phyloP scores from a whole-genome alignment of 2,113 vertebrate species.

The Vombatus ursinus region DNA sequence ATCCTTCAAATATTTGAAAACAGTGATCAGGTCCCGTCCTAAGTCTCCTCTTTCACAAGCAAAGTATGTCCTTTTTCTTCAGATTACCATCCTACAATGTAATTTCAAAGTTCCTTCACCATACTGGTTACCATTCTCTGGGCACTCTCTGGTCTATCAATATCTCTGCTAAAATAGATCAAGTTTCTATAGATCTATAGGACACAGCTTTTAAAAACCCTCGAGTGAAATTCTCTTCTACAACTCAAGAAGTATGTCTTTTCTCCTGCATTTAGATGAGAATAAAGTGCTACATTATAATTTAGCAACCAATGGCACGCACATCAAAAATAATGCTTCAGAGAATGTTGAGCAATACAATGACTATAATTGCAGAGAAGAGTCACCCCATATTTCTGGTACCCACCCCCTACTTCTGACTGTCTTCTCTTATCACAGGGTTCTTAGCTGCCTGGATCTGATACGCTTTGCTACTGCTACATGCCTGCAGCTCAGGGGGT shows the following conservation, averaged over 20 bases:
- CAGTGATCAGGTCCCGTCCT: neutral
- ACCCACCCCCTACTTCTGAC: neutral
- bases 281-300: neutral
- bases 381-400: neutral
- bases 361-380: neutral
- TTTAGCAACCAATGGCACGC: neutral
- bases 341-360: neutral
- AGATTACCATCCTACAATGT: neutral
- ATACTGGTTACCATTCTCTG: neutral
- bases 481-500: neutral
- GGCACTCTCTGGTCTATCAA: neutral
- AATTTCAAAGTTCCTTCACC: neutral
- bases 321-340: neutral
- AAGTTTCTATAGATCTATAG: neutral
- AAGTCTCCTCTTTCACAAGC: neutral
- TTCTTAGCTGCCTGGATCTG: neutral
- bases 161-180: neutral
- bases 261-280: neutral
- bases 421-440: neutral
- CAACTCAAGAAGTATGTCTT: neutral
- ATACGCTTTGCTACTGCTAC: neutral
- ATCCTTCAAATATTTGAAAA: neutral
- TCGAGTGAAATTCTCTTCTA: neutral
- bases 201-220: neutral
- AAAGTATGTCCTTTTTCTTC: neutral